Conservation (phyloP, 2,797 vertebrate genomes). For the Urocyon cinereoargenteus region DNA sequence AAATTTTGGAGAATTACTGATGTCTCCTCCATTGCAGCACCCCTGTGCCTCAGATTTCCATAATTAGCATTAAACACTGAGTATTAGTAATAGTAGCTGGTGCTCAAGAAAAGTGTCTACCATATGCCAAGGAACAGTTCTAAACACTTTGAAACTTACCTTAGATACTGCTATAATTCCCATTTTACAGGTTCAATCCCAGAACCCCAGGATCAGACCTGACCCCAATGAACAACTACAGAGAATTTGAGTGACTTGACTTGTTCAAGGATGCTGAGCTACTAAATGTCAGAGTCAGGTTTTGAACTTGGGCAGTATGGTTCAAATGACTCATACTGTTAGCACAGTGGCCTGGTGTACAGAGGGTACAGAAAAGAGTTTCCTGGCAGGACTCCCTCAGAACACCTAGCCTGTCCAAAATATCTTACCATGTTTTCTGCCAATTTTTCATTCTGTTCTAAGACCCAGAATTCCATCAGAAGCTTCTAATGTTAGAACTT, state of each 20-base stretch:
- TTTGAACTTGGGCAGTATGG: background rate
- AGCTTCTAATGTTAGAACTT: background rate
- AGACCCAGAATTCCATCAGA: background rate
- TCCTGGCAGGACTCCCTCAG: background rate
- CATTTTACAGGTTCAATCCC: background rate
- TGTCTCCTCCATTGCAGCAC: background rate
- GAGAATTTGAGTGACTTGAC: background rate
- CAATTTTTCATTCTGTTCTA: background rate
- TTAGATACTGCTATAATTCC: background rate
- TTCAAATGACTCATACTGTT: background rate
- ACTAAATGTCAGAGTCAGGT: background rate
- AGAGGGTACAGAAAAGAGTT: background rate
- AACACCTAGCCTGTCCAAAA: background rate
- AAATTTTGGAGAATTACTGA: background rate
- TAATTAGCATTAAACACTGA: background rate
- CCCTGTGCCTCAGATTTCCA: background rate
- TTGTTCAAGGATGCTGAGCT: background rate
- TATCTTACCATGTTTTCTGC: background rate
- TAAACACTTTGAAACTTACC: background rate
- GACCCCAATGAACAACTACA: background rate
- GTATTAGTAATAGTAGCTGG: background rate
- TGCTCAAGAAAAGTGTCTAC: background rate
- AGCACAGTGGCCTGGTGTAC: background rate
- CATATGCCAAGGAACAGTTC: background rate
- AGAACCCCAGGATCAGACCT: no score